Conservation (phyloP, 1,140 invertebrate species). For the Spodoptera frugiperda region DNA sequence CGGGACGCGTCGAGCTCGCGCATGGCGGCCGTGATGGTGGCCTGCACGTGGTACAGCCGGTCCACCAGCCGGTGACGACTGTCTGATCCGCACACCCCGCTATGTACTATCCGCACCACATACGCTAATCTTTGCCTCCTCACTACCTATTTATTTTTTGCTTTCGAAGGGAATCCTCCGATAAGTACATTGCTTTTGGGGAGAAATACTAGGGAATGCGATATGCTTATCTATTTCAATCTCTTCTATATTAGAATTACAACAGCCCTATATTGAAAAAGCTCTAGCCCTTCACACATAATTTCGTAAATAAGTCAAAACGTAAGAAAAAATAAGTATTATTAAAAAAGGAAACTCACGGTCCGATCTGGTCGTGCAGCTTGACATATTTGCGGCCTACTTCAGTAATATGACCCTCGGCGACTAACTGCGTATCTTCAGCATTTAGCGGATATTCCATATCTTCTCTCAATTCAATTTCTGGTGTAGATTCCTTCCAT, state of each 20-base stretch:
- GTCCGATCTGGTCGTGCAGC: constrained; percentile 69
- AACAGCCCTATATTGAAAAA: not conserved
- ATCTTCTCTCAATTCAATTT: constrained; percentile 77
- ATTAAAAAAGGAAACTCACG: constrained; percentile 68
- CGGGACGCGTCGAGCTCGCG: constrained; percentile 48
- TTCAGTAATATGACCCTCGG: constrained; percentile 69
- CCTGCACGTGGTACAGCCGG: constrained; percentile 60
- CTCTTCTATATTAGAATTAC: too few species aligned
- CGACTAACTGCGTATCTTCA: constrained; percentile 73
- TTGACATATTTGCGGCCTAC: constrained; percentile 79
- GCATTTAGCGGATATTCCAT: constrained; percentile 72
- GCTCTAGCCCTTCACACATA: too few species aligned
- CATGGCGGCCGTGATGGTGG: constrained; percentile 54
- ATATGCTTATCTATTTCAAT: too few species aligned
- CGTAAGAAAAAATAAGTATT: not conserved
- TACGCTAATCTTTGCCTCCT: not conserved
- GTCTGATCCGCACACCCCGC: constrained; percentile 67
- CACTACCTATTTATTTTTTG: not conserved
- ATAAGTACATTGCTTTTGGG: not conserved
- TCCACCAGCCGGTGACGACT: constrained; percentile 71
- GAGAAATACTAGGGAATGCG: not conserved
- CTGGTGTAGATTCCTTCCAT: constrained; percentile 92
- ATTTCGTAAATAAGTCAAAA: not conserved
- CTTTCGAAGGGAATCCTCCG: not conserved
- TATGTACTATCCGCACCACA: constrained; percentile 38